Evolutionary conservation across 2,113 vertebrate genomes (phyloP).

Genomic region (Pyrgilauda ruficollis): DNA sequence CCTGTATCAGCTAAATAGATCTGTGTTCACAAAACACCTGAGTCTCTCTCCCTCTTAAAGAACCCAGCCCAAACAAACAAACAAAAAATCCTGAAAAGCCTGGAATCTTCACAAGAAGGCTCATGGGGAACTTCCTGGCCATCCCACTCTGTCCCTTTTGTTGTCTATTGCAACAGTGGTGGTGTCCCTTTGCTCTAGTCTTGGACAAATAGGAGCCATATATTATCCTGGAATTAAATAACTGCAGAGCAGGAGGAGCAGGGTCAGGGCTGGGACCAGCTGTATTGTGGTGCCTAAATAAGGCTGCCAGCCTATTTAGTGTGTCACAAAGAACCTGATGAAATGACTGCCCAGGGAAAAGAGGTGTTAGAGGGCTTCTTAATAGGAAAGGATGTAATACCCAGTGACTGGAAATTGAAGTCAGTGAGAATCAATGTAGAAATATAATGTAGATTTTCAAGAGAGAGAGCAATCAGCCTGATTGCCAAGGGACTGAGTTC

Average conservation of each 20-base stretch:
- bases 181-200: background rate
- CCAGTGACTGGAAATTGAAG: background rate
- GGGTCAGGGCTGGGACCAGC: background rate
- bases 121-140: background rate
- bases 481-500: background rate
- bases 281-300: background rate
- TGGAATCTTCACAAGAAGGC: background rate
- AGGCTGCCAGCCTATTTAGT: background rate
- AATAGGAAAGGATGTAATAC: background rate
- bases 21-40: rapidly evolving
- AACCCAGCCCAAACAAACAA: background rate
- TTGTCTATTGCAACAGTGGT: background rate
- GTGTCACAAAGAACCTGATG: background rate
- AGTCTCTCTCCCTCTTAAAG: background rate
- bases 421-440: background rate
- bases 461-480: background rate
- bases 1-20: background rate
- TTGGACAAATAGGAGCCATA: background rate
- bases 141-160: background rate
- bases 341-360: background rate
- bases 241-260: background rate
- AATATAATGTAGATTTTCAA: background rate
- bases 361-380: background rate
- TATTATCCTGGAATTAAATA: background rate
- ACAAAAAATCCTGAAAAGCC: background rate